A percentile compares a stretch with the other conserved stretches of the same genome.
These are phyloP conservation scores for Heterochromis multidens DNA, from an alignment of 2,113 vertebrate species.

Conservation along the genomic window DNA sequence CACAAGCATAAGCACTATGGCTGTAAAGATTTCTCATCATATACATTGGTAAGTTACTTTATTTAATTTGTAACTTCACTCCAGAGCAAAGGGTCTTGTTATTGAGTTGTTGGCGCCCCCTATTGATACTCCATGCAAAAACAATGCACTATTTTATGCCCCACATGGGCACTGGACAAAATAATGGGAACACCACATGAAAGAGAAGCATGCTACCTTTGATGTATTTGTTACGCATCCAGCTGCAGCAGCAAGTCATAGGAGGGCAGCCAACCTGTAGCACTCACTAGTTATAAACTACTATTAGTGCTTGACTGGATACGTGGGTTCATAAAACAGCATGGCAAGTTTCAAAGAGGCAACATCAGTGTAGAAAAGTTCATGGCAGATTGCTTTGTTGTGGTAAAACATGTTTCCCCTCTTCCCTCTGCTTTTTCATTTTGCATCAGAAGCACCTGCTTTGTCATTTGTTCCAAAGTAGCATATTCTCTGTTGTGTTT, in stretches of 20 bases:
- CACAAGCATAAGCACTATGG: neutral
- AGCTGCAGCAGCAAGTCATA: conserved; percentile 16
- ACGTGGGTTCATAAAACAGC: neutral
- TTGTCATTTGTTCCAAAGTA: neutral
- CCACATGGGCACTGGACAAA: neutral
- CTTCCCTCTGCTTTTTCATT: neutral
- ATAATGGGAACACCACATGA: conserved; percentile 2
- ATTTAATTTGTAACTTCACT: neutral
- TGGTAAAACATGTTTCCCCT: neutral
- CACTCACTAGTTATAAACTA: neutral
- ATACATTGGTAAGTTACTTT: neutral
- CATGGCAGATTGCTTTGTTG: neutral
- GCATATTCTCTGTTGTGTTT: too few species aligned
- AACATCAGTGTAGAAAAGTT: neutral
- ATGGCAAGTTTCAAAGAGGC: neutral
- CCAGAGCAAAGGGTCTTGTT: neutral
- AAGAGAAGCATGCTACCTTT: conserved; percentile 9
- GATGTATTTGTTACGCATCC: conserved; percentile 1
- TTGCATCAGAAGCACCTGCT: neutral
- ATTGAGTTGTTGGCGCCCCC: conserved; percentile 15
- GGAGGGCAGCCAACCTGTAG: neutral
- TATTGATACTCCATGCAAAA: conserved; percentile 1
- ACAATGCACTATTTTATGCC: neutral
- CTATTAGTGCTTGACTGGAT: neutral
- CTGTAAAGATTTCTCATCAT: neutral